phyloP scores from a whole-genome alignment of 2,797 vertebrate species.

The Arremon brunneinucha region DNA sequence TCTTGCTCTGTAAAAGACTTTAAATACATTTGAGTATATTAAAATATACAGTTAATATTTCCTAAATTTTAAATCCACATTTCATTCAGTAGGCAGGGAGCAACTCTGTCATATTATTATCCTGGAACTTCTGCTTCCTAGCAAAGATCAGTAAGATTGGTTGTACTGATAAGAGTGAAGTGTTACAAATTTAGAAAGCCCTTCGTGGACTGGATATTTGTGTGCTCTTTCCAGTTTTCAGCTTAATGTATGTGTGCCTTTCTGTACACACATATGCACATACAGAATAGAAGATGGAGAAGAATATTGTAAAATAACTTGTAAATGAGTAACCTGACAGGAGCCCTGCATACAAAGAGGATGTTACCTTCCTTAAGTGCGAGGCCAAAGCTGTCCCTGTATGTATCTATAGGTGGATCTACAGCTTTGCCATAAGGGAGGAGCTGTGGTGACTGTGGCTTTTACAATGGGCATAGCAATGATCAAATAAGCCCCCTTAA shows the following conservation, averaged over 20 bases:
- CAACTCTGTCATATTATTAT: not conserved
- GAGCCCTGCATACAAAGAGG: not conserved
- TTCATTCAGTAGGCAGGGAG: not conserved
- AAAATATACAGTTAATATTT: constrained; percentile 13
- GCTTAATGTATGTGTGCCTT: not conserved
- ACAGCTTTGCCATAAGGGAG: not conserved
- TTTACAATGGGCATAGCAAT: not conserved
- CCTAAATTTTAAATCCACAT: constrained; percentile 12
- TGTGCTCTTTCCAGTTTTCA: not conserved
- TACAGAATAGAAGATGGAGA: not conserved
- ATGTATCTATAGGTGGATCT: not conserved
- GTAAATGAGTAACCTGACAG: not conserved
- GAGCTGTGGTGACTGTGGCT: not conserved
- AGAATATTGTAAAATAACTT: not conserved
- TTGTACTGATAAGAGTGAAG: not conserved
- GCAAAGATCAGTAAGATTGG: not conserved
- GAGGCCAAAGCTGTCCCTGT: not conserved
- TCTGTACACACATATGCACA: not conserved
- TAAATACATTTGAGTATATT: constrained; percentile 31
- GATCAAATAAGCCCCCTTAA: not conserved
- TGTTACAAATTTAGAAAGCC: not conserved
- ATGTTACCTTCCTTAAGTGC: not conserved
- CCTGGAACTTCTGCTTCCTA: not conserved
- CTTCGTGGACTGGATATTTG: not conserved
- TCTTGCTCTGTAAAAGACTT: not conserved